These are phyloP conservation scores for Mesorhabditis sp. DNA, from an alignment of 2,888 invertebrate genomes.

Conservation along the genomic window DNA sequence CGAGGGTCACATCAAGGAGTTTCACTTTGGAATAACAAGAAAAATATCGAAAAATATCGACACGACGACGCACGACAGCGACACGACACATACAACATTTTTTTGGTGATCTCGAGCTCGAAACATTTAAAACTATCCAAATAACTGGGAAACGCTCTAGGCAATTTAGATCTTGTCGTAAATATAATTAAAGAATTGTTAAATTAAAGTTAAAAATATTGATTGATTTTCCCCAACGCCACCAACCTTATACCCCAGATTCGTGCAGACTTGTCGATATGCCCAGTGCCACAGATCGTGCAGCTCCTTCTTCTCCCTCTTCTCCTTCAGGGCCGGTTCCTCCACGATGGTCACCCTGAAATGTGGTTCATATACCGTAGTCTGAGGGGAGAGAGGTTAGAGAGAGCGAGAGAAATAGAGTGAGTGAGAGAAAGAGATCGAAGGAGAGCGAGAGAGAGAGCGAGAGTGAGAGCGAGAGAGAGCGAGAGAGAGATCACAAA, in stretches of 20 bases:
- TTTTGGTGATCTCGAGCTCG: background rate
- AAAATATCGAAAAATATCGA: background rate
- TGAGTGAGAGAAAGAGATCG: too few relatives aligned
- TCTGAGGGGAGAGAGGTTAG: too few relatives aligned
- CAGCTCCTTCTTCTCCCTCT: constrained; percentile 24
- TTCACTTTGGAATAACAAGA: too few relatives aligned
- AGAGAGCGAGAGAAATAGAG: too few relatives aligned
- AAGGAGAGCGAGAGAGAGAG: too few relatives aligned
- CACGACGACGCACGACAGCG: constrained; percentile 6
- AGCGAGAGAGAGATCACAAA: too few relatives aligned
- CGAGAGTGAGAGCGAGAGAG: too few relatives aligned
- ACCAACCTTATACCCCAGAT: constrained; percentile 48
- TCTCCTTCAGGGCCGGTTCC: constrained; percentile 19
- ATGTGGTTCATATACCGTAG: too few relatives aligned
- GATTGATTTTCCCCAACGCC: background rate
- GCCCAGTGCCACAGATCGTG: constrained; percentile 50
- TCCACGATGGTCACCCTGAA: constrained; percentile 31
- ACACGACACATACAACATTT: background rate
- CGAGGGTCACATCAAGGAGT: too few relatives aligned
- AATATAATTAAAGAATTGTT: background rate
- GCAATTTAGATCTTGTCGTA: background rate
- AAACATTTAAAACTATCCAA: too few relatives aligned
- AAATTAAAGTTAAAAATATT: background rate
- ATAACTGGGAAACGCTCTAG: too few relatives aligned
- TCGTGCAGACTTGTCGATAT: constrained; percentile 50